phyloP scores from a whole-genome alignment of 2,888 invertebrate genomes.

The Idaea biselata region DNA sequence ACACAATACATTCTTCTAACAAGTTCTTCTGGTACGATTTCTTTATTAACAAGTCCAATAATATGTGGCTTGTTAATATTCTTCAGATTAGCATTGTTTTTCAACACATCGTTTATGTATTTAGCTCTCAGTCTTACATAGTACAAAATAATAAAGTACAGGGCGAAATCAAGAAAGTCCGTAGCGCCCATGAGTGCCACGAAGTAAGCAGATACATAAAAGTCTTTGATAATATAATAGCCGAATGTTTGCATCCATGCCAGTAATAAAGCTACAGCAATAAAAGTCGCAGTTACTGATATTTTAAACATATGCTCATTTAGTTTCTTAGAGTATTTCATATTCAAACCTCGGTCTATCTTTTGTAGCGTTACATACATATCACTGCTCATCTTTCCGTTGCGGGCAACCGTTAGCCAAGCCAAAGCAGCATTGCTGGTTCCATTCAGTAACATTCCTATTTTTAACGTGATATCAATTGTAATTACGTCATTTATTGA shows the following conservation, averaged over 20 bases:
- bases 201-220: slow-evolving; percentile 34
- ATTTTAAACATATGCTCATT: slow-evolving; percentile 35
- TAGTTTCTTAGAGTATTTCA: slow-evolving; percentile 29
- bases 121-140: slow-evolving; percentile 39
- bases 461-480: slow-evolving; percentile 39
- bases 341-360: slow-evolving; percentile 47
- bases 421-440: slow-evolving; percentile 33
- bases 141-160: slow-evolving; percentile 38
- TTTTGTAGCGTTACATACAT: slow-evolving; percentile 59
- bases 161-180: slow-evolving; percentile 37
- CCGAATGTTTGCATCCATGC: slow-evolving; percentile 33
- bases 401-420: slow-evolving; percentile 36
- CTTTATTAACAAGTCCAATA: slow-evolving; percentile 6
- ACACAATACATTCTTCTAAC: slow-evolving; percentile 39
- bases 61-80: slow-evolving; percentile 9
- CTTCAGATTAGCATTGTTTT: slow-evolving; percentile 9
- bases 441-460: slow-evolving; percentile 35
- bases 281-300: slow-evolving; percentile 14
- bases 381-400: slow-evolving; percentile 34
- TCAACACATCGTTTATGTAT: slow-evolving; percentile 41
- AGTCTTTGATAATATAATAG: slow-evolving; percentile 29
- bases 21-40: slow-evolving; percentile 25
- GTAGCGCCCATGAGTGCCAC: slow-evolving; percentile 30
- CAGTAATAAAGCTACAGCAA: slow-evolving; percentile 14
- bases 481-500: slow-evolving; percentile 28